Evolutionary conservation across 2,888 invertebrate species (phyloP), one percentile per base, ranked within the genome.

Genomic region (Cartodere bifasciata): DNA sequence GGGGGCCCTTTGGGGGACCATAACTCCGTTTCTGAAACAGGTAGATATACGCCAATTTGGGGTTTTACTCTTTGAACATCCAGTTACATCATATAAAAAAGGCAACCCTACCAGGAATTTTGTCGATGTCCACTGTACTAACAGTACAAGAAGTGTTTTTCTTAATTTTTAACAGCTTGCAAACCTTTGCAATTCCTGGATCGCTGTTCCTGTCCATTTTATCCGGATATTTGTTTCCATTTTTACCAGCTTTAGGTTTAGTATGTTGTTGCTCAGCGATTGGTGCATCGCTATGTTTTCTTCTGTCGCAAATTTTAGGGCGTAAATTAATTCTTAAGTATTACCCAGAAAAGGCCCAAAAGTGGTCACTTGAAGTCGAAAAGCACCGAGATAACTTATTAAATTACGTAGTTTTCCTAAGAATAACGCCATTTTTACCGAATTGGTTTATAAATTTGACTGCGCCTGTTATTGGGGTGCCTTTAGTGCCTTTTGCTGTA

Each of bases 381-480:
- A 82, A 81, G 52, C 95, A 98, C 56, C 72, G 75, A 39, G 78
- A 86, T 45, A 81, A 94, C 58, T 65, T 99, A 41, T 70, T 98
- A 36, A 90, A 90, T 64, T 99, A 98, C 56, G 88, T 99, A 47
- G 72, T 99, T 52, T 98, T 99, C 60, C 68, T 98, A 44, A 33
- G 37, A 24, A 85, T 98, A 53, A 98, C 98, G 14, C 98, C 98
- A 31, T 80, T 98, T 54, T 66, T 98, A 48, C 98, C 98, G 4
- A 98, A 99, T 61, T 98, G 98, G 98, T 95, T 98, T 59, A 95
- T 95, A 43, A 95, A 95, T 63, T 71, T 98, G 53, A 80, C 88
- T 0, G 87, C 95, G 39, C 98, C 98, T 22, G 86, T 99, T 20
- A 84, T 98, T 48, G 91, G 92, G 46, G 95, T 99, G 20, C 94